A percentile compares a stretch with the other conserved stretches of the same genome.
Conservation (phyloP, 2,797 vertebrate genomes). For the Austrolebias charrua region DNA sequence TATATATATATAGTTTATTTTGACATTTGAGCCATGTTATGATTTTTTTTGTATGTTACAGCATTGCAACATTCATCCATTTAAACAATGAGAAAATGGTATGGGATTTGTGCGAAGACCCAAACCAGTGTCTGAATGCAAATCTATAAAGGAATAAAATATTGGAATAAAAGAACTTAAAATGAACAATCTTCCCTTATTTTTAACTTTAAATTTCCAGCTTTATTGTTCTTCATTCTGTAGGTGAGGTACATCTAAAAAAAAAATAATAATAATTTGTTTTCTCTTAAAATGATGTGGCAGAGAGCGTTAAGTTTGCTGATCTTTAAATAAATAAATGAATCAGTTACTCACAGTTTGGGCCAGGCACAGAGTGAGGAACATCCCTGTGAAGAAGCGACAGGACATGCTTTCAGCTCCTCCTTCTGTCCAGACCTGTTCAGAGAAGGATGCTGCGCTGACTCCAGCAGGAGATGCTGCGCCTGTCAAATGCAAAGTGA, state of each 20-base stretch:
- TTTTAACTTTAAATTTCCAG: too few species aligned
- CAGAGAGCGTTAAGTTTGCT: neutral
- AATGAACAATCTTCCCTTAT: too few species aligned
- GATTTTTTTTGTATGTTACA: neutral
- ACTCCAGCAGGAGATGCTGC: constrained; percentile 8
- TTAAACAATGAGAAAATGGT: too few species aligned
- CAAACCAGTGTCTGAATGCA: too few species aligned
- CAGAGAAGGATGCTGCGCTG: constrained; percentile 22
- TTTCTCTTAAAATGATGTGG: too few species aligned
- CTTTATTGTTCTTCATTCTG: too few species aligned
- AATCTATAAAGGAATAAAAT: too few species aligned
- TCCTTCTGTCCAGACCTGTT: constrained; percentile 10
- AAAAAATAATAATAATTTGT: too few species aligned
- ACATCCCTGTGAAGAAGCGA: constrained; percentile 40
- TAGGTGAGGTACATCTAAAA: too few species aligned
- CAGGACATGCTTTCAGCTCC: constrained; percentile 50
- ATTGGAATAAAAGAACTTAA: too few species aligned
- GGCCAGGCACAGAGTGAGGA: constrained; percentile 54
- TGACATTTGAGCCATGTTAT: neutral
- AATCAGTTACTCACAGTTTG: constrained; percentile 63
- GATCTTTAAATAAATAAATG: neutral
- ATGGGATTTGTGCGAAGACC: too few species aligned
- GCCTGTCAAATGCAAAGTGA: accelerated
- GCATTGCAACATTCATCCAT: neutral
- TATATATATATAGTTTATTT: neutral